Base-by-base conservation (phyloP, 2,113 vertebrate genomes). In the Climacteris rufus region DNA sequence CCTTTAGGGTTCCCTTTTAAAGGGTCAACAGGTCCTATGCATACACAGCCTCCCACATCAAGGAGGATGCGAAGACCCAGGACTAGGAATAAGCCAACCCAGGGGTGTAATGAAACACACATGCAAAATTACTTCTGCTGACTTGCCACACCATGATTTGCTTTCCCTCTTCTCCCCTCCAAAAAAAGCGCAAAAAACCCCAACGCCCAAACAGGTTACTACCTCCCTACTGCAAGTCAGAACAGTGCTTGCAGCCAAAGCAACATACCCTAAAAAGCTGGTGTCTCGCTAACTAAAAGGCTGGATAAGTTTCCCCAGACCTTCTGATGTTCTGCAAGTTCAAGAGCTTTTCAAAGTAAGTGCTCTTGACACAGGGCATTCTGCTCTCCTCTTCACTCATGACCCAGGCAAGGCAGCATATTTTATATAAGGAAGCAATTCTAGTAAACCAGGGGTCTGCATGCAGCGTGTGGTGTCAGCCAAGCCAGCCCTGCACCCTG, bases 331-430 rank as follows among this genome's bases (percentile, higher is more conserved):
- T 71, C 52, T 94, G 35, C 68, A 93, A 92, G 72, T 83, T 94
- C 80, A 92, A 97, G 83, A 89, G 91, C 76, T 87, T 95, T 89
- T 95, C 76, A 93, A 81, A 95, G 5, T 63, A 94, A 78, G 44
- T 87, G 81, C 80, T 93, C 86, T 91, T 89, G 89, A 96, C 80
- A 87, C 60, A 35, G 80, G 69, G 47, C 72, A 64, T 81, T 81
- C 52, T 52, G 86, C 31, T 89, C 86, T 77, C 44, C 86, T 93
- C 64, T 68, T 89, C 18, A 1, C 59, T 90, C 50, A 14, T 1
- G 1, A 60, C 27, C 30, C 80, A 63, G 69, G 52, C 79, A 92
- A 75, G 50, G 56, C 33, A 70, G 47, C 0, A 0, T 35, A 53
- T 74, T 90, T 93, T 60, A 47, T 52, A 24, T 31, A 86, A 69